phyloP scores from a whole-genome alignment of 2,888 invertebrate genomes.

The Diachrysia chrysitis region DNA sequence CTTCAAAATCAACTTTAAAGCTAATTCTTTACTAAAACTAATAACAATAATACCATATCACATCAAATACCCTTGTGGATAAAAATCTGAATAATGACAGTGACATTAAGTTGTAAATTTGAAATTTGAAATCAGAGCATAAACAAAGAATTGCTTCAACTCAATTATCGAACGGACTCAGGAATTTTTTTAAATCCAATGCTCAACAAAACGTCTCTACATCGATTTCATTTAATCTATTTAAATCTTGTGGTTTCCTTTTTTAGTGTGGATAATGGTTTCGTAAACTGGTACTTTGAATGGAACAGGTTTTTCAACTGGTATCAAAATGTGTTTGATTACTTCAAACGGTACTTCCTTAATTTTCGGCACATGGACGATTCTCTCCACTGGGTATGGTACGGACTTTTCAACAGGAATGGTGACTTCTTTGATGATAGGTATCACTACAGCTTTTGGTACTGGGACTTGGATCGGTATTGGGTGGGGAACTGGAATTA shows the following conservation, averaged over 20 bases:
- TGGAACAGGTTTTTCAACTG: constrained; percentile 91
- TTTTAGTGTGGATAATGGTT: constrained; percentile 92
- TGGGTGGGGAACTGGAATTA: constrained; percentile 90
- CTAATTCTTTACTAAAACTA: background rate
- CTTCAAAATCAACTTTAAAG: constrained; percentile 1
- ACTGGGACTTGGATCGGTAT: constrained; percentile 92
- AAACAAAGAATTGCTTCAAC: background rate
- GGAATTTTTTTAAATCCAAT: background rate
- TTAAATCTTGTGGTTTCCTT: constrained; percentile 85
- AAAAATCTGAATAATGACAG: background rate
- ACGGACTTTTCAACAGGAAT: constrained; percentile 93
- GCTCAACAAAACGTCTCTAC: background rate
- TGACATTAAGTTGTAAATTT: background rate
- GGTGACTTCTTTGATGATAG: constrained; percentile 91
- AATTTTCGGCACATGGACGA: constrained; percentile 91
- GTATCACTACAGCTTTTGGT: constrained; percentile 91
- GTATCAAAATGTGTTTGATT: constrained; percentile 91
- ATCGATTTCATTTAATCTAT: background rate
- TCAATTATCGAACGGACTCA: background rate
- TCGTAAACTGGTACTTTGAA: constrained; percentile 93
- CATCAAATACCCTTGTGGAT: background rate
- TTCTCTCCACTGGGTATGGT: constrained; percentile 92
- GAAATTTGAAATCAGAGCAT: background rate
- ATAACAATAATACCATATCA: background rate
- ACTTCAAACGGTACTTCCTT: constrained; percentile 92